Base-by-base conservation (phyloP, 2,888 invertebrate species). In the Drosophila limbata region DNA sequence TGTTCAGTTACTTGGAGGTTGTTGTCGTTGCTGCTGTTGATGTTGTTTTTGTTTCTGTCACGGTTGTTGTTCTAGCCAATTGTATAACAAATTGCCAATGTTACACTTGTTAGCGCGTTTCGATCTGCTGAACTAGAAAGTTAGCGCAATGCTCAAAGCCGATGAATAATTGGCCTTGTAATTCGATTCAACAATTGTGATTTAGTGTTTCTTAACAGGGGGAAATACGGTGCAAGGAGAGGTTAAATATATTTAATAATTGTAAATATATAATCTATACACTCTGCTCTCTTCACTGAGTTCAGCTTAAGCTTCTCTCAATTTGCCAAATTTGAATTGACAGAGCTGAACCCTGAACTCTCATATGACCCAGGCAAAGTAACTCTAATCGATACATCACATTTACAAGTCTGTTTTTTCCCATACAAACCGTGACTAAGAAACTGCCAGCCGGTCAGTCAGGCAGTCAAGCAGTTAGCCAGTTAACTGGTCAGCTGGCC, bases 61-160 rank as follows among this genome's bases (percentile, higher is more conserved):
- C 74, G 74, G 52, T 51, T 44, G 76, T 62, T 76, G 86, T 86
- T 86, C 84, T 84, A 64, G 71, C 70, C 73, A 84, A 88, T 86
- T 81, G 72, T 64, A 59, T 80, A 78, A 76, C 78, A 76, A 88
- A 84, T 86, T 80, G 86, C 67, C 84, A 84, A 88, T 88, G 79
- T 84, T 84, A 78, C 86, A 84, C 87, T 83, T 86, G 86, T 81
- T 86, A 84, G 56, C 72, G 61, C 76, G 77, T 88, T 79, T 82
- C 83, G 85, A 83, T 82, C 77, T 82, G 82, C 69, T 81, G 76
- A 63, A 69, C 84, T 63, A 69, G 79, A 84, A 84, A 78, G 66
- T 63, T 67, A 48, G 15, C 62, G 25, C 39, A 61, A 31, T 37
- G 37, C 40, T 40, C 33, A 15, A 71, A 48, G 15, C 31, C 39